Evolutionary conservation across 1,140 invertebrate species (phyloP).

Genomic region (Diuraphis noxia): DNA sequence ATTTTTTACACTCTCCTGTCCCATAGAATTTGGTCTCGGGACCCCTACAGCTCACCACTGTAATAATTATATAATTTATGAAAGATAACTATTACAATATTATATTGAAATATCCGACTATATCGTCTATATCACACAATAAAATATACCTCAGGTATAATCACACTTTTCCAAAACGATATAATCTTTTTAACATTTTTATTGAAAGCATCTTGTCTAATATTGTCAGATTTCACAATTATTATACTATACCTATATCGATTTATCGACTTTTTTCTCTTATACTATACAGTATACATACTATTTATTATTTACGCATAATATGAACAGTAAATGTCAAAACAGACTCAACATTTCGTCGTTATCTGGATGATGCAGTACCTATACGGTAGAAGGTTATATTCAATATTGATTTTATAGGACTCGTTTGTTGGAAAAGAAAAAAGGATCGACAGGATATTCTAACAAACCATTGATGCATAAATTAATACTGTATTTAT

Average conservation of each 20-base stretch:
- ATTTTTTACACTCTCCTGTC: no score
- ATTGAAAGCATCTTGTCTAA: neutral
- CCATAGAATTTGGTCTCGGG: no score
- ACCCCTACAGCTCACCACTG: no score
- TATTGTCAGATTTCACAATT: neutral
- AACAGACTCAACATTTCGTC: neutral
- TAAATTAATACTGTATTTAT: neutral
- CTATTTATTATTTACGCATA: no score
- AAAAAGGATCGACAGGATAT: constrained; percentile 3
- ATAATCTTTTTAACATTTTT: neutral
- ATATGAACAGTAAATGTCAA: neutral
- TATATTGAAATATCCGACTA: no score
- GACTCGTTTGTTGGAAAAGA: neutral
- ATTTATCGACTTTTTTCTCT: no score
- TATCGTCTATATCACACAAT: no score
- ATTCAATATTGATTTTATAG: neutral
- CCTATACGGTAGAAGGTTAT: neutral
- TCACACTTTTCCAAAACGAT: no score
- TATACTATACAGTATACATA: no score
- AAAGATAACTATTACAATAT: no score
- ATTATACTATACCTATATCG: neutral
- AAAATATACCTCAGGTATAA: no score
- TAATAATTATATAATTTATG: neutral
- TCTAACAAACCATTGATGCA: neutral
- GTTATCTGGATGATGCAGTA: neutral